These are phyloP conservation scores for Tubulanus polymorphus DNA, from an alignment of 2,888 invertebrate genomes.

Conservation along the genomic window DNA sequence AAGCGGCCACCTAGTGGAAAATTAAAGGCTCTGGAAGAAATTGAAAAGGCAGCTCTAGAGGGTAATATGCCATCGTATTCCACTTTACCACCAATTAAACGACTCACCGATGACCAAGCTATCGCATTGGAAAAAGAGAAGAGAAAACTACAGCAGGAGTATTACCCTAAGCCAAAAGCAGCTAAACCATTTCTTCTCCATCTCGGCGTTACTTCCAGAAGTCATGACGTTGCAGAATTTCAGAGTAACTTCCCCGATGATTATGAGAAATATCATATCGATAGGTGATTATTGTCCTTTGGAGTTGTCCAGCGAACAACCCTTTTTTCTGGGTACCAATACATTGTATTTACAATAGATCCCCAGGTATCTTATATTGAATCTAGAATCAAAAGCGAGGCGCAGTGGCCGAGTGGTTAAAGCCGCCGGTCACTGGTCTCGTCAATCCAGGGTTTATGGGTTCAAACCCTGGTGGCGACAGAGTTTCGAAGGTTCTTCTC, in stretches of 20 bases:
- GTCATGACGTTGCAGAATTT: slow-evolving; percentile 46
- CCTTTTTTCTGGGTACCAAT: too few relatives aligned
- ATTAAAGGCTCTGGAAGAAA: slow-evolving; percentile 25
- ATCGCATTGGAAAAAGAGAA: slow-evolving; percentile 20
- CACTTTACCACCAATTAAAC: slow-evolving; percentile 49
- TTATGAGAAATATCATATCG: slow-evolving; percentile 42
- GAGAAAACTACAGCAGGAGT: slow-evolving; percentile 26
- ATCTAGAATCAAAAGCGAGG: too few relatives aligned
- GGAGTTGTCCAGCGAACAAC: too few relatives aligned
- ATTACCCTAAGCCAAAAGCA: slow-evolving; percentile 42
- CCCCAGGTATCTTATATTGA: too few relatives aligned
- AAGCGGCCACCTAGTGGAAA: slow-evolving; percentile 31
- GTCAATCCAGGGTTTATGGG: too few relatives aligned
- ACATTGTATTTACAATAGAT: too few relatives aligned
- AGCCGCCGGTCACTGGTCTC: too few relatives aligned
- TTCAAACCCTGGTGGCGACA: too few relatives aligned
- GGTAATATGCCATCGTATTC: slow-evolving; percentile 40
- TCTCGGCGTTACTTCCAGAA: slow-evolving; percentile 49
- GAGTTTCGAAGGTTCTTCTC: too few relatives aligned
- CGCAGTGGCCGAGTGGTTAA: too few relatives aligned
- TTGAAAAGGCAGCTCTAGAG: slow-evolving; percentile 19
- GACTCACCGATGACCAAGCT: slow-evolving; percentile 35
- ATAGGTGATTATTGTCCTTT: too few relatives aligned
- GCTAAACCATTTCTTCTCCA: slow-evolving; percentile 49
- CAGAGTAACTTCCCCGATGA: slow-evolving; percentile 46